A percentile compares a stretch with the other conserved stretches of the same genome.
Evolutionary conservation across 2,888 invertebrate genomes (phyloP).

Genomic region (Lithophane socia): DNA sequence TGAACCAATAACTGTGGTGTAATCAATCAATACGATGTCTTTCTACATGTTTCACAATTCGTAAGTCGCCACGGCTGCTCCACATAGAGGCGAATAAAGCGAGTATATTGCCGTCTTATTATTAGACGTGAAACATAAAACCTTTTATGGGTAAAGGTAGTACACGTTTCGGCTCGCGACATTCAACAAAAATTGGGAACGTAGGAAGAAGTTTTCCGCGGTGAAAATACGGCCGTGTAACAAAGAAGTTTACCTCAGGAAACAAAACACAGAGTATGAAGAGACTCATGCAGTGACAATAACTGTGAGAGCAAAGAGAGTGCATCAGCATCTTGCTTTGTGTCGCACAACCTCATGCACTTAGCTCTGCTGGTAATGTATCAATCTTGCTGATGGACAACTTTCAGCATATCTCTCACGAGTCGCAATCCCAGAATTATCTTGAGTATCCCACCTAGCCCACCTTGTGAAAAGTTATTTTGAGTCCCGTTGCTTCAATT

Average conservation of each 20-base stretch:
- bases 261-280: constrained; percentile 59
- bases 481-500: constrained; percentile 20
- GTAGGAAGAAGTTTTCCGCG: constrained; percentile 48
- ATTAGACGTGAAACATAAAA: constrained; percentile 56
- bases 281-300: constrained; percentile 73
- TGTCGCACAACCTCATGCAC: constrained; percentile 70
- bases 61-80: constrained; percentile 6
- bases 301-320: constrained; percentile 81
- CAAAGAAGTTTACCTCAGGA: constrained; percentile 55
- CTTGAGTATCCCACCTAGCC: neutral
- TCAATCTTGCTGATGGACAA: constrained; percentile 79
- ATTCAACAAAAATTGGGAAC: constrained; percentile 54
- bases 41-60: constrained; percentile 51
- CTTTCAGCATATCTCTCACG: constrained; percentile 30
- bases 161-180: constrained; percentile 18
- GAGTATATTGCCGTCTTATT: constrained; percentile 36
- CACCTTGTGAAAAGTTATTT: constrained; percentile 16
- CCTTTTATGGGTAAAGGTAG: constrained; percentile 39
- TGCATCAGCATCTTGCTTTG: constrained; percentile 78
- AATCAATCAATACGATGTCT: constrained; percentile 61
- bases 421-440: constrained; percentile 26
- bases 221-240: constrained; percentile 43
- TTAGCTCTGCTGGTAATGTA: constrained; percentile 73
- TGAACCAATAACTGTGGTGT: constrained; percentile 59
- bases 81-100: constrained; percentile 14